Conservation (phyloP, 2,888 invertebrate genomes). For the Leptarthrus brevirostris region DNA sequence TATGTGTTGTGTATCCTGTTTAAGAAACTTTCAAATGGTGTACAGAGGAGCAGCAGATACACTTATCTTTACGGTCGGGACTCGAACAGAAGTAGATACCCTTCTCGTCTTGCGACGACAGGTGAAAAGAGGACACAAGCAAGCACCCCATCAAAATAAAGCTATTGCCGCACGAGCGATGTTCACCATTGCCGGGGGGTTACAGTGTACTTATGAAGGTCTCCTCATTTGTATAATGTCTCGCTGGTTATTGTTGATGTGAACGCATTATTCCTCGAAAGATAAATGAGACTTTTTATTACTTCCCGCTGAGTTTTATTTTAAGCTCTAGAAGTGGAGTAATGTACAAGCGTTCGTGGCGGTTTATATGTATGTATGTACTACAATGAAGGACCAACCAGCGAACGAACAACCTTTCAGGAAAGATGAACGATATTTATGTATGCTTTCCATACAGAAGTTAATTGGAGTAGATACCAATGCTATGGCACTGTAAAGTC, state of each 20-base stretch:
- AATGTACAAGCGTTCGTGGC: background rate
- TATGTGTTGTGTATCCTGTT: background rate
- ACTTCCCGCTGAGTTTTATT: constrained; percentile 45
- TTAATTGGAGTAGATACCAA: background rate
- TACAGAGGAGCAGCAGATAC: no score
- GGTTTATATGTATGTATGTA: background rate
- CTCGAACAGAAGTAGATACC: no score
- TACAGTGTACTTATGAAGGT: constrained; percentile 18
- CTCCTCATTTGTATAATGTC: constrained; percentile 47
- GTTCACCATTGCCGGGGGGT: background rate
- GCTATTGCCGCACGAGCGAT: constrained; percentile 24
- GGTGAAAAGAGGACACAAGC: constrained; percentile 33
- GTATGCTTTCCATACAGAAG: background rate
- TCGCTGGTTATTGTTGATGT: constrained; percentile 46
- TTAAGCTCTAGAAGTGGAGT: constrained; percentile 18
- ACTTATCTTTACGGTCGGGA: no score
- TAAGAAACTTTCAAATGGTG: constrained; percentile 12
- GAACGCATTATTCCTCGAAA: constrained; percentile 45
- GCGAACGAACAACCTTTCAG: background rate
- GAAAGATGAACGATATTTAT: no score
- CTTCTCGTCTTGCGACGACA: constrained; percentile 3
- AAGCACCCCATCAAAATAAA: constrained; percentile 43
- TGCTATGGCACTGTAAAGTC: background rate
- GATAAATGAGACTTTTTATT: constrained; percentile 47
- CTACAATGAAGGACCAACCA: no score